Conservation (phyloP, 2,113 vertebrate species). For the Glareola pratincola region DNA sequence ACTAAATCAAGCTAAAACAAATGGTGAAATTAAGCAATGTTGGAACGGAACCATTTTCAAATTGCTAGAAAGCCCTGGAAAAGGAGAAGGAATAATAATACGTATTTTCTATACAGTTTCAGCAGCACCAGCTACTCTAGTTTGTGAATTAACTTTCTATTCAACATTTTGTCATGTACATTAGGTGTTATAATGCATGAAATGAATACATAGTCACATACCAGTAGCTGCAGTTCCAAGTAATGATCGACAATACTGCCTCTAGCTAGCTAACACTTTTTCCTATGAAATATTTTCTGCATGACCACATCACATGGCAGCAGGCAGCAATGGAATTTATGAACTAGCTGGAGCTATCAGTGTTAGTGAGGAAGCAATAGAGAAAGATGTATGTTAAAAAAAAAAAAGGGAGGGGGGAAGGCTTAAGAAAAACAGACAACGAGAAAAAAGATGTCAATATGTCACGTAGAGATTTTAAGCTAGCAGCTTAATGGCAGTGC, state of each 20-base stretch:
- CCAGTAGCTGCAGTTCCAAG: conserved; percentile 52
- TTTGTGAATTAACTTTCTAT: conserved; percentile 66
- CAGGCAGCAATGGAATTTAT: conserved; percentile 63
- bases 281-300: conserved; percentile 66
- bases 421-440: not conserved
- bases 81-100: not conserved
- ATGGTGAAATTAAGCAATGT: not conserved
- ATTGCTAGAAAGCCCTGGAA: not conserved
- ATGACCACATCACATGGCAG: conserved; percentile 65
- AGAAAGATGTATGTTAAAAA: not conserved
- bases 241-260: conserved; percentile 53
- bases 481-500: not conserved
- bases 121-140: not conserved
- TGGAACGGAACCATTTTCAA: not conserved
- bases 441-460: not conserved
- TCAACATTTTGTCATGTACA: conserved; percentile 69
- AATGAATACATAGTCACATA: conserved; percentile 74
- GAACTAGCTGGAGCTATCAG: conserved; percentile 47
- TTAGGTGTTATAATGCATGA: conserved; percentile 74
- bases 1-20: not conserved
- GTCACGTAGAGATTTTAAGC: not conserved
- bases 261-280: conserved; percentile 57
- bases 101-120: not conserved
- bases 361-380: not conserved
- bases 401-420: fast-evolving